A percentile compares a stretch with the other conserved stretches of the same genome.
Conservation (phyloP, 2,888 invertebrate species). For the Allacma fusca region DNA sequence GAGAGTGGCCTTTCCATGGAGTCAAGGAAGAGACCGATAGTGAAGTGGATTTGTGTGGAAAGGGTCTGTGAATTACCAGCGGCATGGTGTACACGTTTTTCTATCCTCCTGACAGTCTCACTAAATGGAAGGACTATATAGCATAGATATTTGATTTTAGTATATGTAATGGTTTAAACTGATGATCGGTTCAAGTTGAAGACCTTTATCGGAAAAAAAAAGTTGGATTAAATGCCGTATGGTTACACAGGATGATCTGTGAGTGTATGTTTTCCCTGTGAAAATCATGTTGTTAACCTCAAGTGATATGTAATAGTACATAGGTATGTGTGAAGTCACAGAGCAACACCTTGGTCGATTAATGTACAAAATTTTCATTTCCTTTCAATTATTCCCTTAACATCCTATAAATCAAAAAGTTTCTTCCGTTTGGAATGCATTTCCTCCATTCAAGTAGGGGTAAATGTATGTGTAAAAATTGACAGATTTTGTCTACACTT, state of each 20-base stretch:
- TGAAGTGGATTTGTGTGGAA: slow-evolving; percentile 2
- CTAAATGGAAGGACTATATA: no score
- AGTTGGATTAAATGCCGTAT: no score
- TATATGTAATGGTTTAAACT: no score
- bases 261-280: no score
- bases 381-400: not conserved
- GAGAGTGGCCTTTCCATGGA: not conserved
- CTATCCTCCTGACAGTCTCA: not conserved
- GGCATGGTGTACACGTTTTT: slow-evolving; percentile 26
- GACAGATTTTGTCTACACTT: not conserved
- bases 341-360: not conserved
- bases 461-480: not conserved
- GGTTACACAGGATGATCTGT: no score
- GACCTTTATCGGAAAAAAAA: no score
- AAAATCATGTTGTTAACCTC: not conserved
- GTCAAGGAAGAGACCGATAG: not conserved
- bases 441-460: not conserved
- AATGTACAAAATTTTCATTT: not conserved
- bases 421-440: not conserved
- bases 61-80: slow-evolving; percentile 24
- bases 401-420: not conserved
- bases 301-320: not conserved
- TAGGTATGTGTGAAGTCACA: not conserved
- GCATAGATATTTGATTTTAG: no score
- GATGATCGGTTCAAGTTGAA: no score